Evolutionary conservation across 2,797 vertebrate species (phyloP), one percentile per base, ranked within the genome.

Genomic region (Graptemys geographica): DNA sequence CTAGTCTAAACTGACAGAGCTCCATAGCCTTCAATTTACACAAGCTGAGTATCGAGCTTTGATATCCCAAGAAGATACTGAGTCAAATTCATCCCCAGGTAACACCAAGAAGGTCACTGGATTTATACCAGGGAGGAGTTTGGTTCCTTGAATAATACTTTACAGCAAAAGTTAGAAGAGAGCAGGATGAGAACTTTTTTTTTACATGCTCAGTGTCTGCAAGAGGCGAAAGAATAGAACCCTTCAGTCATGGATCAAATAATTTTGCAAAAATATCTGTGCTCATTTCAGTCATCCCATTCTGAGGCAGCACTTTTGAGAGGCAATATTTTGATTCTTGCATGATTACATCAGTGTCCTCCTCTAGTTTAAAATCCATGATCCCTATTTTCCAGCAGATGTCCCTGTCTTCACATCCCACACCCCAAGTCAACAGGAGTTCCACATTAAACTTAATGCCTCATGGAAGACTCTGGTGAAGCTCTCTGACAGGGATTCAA

Each of bases 111-210:
- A 92, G 27, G 51, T 94, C 23, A 79, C 47, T 3, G n/a, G 19
- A 16, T 65, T 83, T 27, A 44, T 65, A 37, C 8, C n/a, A 37
- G 18, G 86, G 69, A 56, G 88, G 53, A 90, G 41, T 72, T 79
- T 65, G 85, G 11, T 51, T 81, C 83, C 83, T 69, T 37, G 4
- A 88, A 83, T 62, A 84, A 79, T 55, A 8, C 72, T 10, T 41
- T 47, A 95, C n/a, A 51, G 65, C 92, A 79, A 65, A 74, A 79
- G 88, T 83, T 89, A 87, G 33, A 78, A 81, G 13, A 83, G 44
- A 8, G 37, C 87, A 51, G 55, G 57, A 52, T 21, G 23, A 87
- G 94, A 91, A 56, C 31, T 72, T 37, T 80, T 31, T 31, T 76
- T 78, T 57, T 27, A 57, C 3, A 5, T 27, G 56, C 25, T 57